These are phyloP conservation scores for Caretta caretta DNA, from an alignment of 2,113 vertebrate genomes.

Conservation along the genomic window DNA sequence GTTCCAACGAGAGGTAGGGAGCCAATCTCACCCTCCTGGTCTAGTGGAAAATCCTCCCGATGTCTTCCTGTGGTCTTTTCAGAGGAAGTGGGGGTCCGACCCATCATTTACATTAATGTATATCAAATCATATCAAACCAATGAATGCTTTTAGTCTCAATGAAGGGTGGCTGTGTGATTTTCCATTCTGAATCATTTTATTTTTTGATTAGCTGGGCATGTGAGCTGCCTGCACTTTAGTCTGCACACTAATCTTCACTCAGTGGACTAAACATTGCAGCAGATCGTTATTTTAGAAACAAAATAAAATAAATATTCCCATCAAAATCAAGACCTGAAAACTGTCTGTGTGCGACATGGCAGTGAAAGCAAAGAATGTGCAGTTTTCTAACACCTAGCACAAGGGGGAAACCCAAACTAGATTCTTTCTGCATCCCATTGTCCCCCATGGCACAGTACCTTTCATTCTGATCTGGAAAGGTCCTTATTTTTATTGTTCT, in stretches of 20 bases:
- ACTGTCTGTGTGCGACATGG: not conserved
- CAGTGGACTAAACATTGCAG: constrained; percentile 43
- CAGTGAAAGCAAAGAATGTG: not conserved
- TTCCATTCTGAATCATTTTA: not conserved
- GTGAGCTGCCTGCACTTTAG: constrained; percentile 31
- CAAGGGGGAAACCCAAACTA: not conserved
- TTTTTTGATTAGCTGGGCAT: not conserved
- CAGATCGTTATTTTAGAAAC: constrained; percentile 36
- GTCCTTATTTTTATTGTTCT: constrained; percentile 57
- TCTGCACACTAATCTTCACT: constrained; percentile 15
- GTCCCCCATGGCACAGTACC: not conserved
- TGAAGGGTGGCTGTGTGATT: not conserved
- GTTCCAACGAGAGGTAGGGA: not conserved
- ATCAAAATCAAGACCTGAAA: constrained; percentile 36
- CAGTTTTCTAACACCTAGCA: constrained; percentile 11
- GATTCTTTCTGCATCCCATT: not conserved
- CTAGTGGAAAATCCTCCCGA: constrained; percentile 32
- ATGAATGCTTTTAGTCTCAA: not conserved
- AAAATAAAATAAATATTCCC: constrained; percentile 59
- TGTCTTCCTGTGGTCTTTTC: constrained; percentile 36
- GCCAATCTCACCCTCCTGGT: not conserved
- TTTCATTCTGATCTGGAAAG: constrained; percentile 21
- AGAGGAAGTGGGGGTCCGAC: constrained; percentile 37
- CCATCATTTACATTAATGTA: not conserved
- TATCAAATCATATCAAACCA: not conserved